These are phyloP conservation scores for Haliclona indistincta DNA, from an alignment of 37 sponge, comb jelly and placozoan species.

Conservation along the genomic window DNA sequence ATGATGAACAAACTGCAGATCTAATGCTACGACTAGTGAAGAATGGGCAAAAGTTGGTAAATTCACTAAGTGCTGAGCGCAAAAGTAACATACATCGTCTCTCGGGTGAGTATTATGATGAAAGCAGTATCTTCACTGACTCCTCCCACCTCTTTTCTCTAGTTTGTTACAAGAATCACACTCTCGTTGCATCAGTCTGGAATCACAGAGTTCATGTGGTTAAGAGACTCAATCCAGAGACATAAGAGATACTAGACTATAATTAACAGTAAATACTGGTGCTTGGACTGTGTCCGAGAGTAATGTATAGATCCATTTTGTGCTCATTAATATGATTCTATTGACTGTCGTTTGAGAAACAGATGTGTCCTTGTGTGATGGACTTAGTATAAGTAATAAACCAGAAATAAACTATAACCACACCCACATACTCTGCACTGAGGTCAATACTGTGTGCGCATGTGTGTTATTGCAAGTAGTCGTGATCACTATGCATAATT, in stretches of 20 bases:
- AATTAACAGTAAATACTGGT: no score
- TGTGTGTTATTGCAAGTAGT: no score
- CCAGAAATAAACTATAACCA: no score
- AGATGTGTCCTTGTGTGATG: no score
- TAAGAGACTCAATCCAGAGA: slow-evolving; percentile 65
- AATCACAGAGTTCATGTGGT: slow-evolving; percentile 69
- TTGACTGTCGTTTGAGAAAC: no score
- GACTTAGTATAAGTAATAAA: no score
- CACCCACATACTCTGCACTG: no score
- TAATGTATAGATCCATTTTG: no score
- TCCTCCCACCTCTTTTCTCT: not conserved
- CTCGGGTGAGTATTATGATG: slow-evolving; percentile 34
- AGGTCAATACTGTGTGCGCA: no score
- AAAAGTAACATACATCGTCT: slow-evolving; percentile 59
- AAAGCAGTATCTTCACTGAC: not conserved
- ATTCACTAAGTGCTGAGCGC: slow-evolving; percentile 47
- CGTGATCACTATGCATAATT: no score
- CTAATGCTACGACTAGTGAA: slow-evolving; percentile 59
- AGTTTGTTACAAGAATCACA: slow-evolving; percentile 56
- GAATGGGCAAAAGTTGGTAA: slow-evolving; percentile 55
- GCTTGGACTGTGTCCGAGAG: no score
- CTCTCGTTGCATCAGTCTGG: slow-evolving; percentile 73
- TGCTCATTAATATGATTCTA: no score
- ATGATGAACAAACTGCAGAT: slow-evolving; percentile 71
- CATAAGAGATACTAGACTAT: not conserved